Percentiles rank a stretch among this genome's conserved stretches.
Evolutionary conservation across 2,888 invertebrate genomes (phyloP).

Genomic region (Aphrophora alni): DNA sequence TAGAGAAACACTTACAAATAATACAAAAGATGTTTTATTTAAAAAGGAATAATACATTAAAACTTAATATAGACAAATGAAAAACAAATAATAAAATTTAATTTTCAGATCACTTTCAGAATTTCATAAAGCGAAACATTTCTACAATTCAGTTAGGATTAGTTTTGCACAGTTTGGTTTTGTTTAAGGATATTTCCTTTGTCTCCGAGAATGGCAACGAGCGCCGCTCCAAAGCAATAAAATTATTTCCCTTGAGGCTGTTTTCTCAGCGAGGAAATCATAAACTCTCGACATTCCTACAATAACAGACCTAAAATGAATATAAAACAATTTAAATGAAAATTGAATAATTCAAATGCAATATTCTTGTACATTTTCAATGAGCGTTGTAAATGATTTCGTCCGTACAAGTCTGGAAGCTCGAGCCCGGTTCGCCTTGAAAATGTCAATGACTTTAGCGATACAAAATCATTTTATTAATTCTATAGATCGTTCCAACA

Average conservation of each 20-base stretch:
- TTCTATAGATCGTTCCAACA: background rate
- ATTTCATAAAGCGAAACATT: slow-evolving; percentile 2
- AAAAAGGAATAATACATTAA: too few relatives aligned
- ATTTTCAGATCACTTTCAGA: background rate
- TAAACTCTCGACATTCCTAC: slow-evolving; percentile 5
- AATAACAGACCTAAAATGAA: slow-evolving; percentile 9
- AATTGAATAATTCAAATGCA: background rate
- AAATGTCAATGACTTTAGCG: slow-evolving; percentile 6
- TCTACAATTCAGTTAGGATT: background rate
- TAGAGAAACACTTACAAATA: too few relatives aligned
- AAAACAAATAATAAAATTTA: background rate
- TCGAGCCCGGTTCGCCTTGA: background rate
- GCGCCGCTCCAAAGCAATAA: background rate
- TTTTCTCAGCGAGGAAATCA: background rate
- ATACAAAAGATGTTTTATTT: too few relatives aligned
- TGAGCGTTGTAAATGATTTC: background rate
- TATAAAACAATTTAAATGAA: slow-evolving; percentile 9
- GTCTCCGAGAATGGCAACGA: background rate
- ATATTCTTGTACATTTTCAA: slow-evolving; percentile 2
- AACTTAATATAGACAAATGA: background rate
- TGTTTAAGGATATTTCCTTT: slow-evolving; percentile 9
- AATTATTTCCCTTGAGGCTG: background rate
- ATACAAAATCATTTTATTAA: slow-evolving; percentile 6
- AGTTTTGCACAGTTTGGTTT: slow-evolving; percentile 6
- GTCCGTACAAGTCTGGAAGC: background rate